Base-by-base conservation (phyloP, 2,113 vertebrate species). In the Pelmatolapia mariae region DNA sequence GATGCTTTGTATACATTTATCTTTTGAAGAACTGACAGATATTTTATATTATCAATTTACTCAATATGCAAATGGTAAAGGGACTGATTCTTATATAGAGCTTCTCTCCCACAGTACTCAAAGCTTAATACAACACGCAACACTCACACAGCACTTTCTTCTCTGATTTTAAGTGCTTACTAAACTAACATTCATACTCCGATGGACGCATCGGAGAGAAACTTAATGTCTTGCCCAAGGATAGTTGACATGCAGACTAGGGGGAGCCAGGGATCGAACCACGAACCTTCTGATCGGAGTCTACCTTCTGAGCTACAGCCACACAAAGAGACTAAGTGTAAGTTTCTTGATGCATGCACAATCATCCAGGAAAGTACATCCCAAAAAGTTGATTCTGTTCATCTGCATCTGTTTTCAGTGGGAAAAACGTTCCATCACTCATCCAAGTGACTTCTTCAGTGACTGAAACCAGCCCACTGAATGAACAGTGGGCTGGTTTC, bases 91-190 rank as follows among this genome's bases (percentile, higher is more conserved):
- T 38, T 66, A 38, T 38, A 38, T 38, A 66, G 33, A n/a, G 4
- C 19, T 38, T 12, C 31, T 36, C 18, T 66, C 61, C 31, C 31
- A 38, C 31, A 63, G 59, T 36, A 63, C 59, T 63, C 31, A 36
- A 63, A 63, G 57, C 1, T 31, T 61, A 31, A 33, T 33, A 33
- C 59, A 63, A 63, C 16, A 36, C 6, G 2, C 61, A n/a, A 36
- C 61, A 36, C 36, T 66, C 31, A 66, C 31, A 66, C 61, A 66
- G 61, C 61, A 66, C 61, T 63, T 63, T 59, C 56, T 16, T 31
- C 26, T 31, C 5, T 59, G 15, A 16, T 31, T 59, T 7, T 11
- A 36, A 66, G 61, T 12, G 61, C 61, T 63, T 66, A 66, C 18
- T n/a, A 36, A 63, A 36, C 59, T 63, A 63, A 63, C 59, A 63